Conservation (phyloP, 2,888 invertebrate species). For the Tachina lurida region DNA sequence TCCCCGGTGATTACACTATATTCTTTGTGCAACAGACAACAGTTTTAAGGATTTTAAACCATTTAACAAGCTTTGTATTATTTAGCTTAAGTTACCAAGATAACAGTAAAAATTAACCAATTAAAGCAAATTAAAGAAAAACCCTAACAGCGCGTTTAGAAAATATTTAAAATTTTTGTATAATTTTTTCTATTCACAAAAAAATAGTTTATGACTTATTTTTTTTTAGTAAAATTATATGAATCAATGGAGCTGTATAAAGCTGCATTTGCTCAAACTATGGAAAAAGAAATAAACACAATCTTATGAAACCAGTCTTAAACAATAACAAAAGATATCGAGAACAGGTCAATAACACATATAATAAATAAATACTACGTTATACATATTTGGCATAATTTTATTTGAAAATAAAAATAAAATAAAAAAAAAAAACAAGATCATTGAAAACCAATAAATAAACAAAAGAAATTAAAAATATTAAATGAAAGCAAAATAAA, state of each 20-base stretch:
- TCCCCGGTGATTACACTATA: too few species aligned
- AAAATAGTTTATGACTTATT: neutral
- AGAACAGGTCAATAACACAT: constrained; percentile 66
- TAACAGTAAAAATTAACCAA: neutral
- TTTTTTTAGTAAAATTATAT: neutral
- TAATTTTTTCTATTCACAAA: neutral
- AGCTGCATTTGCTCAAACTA: constrained; percentile 8
- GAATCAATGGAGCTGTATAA: neutral
- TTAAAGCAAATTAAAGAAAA: neutral
- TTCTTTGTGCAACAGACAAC: too few species aligned
- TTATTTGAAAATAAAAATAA: constrained; percentile 36
- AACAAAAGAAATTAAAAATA: constrained; percentile 42
- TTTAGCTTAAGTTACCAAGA: neutral
- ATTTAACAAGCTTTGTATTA: neutral
- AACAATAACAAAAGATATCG: constrained; percentile 40
- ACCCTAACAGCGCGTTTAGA: neutral
- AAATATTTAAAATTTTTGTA: neutral
- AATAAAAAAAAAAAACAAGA: constrained; percentile 58
- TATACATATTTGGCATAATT: constrained; percentile 45
- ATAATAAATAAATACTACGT: constrained; percentile 9
- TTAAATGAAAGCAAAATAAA: constrained; percentile 7
- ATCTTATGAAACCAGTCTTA: constrained; percentile 16
- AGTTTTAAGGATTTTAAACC: neutral
- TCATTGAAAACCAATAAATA: constrained; percentile 15
- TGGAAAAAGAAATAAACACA: constrained; percentile 2